Evolutionary conservation across 2,888 invertebrate species (phyloP).

Genomic region (Drosophila anceps): DNA sequence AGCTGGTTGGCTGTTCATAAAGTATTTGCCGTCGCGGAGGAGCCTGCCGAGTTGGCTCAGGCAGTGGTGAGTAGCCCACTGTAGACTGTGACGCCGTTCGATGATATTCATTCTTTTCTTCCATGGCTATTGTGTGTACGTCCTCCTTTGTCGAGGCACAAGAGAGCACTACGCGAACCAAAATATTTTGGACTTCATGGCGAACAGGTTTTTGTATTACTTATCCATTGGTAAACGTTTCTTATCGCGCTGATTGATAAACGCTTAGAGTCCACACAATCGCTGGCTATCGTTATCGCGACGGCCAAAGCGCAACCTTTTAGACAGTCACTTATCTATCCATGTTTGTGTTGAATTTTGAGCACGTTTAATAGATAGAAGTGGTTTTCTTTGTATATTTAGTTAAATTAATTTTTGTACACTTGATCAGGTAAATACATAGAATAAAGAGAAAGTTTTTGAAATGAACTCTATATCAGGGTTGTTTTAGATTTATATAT

Average conservation of each 20-base stretch:
- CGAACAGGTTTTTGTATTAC: conserved; percentile 41
- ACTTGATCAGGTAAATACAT: not conserved
- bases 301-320: conserved; percentile 28
- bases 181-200: conserved; percentile 16
- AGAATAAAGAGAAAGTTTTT: not conserved
- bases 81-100: conserved; percentile 46
- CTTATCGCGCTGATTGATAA: conserved; percentile 74
- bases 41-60: conserved; percentile 5
- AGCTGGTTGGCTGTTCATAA: conserved; percentile 41
- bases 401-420: not conserved
- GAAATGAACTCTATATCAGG: too few relatives aligned
- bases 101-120: conserved; percentile 41
- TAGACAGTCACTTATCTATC: conserved; percentile 35
- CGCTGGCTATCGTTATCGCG: conserved; percentile 33
- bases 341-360: conserved; percentile 48
- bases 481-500: too few relatives aligned
- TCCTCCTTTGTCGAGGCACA: conserved; percentile 41
- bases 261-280: conserved; percentile 23
- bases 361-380: conserved; percentile 16
- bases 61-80: conserved; percentile 54
- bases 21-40: conserved; percentile 17
- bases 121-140: conserved; percentile 43
- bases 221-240: conserved; percentile 58
- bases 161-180: conserved; percentile 44
- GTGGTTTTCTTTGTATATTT: conserved; percentile 10